These are phyloP conservation scores for Lasaia peninsularis DNA, from an alignment of 1,140 invertebrate genomes.

Conservation along the genomic window DNA sequence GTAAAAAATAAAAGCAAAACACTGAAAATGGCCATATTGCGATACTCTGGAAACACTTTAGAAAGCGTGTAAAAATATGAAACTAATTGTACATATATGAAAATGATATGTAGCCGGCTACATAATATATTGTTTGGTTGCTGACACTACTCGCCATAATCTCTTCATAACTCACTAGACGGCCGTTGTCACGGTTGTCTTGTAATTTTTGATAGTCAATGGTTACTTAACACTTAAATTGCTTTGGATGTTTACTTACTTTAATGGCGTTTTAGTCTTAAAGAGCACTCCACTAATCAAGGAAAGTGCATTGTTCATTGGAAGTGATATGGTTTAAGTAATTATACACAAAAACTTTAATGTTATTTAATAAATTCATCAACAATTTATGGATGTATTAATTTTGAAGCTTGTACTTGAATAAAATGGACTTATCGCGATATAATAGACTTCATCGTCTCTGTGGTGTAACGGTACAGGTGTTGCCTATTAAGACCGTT, in stretches of 20 bases:
- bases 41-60: too few species aligned
- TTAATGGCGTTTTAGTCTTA: slow-evolving; percentile 61
- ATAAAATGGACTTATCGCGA: too few species aligned
- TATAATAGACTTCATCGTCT: too few species aligned
- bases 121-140: slow-evolving; percentile 23
- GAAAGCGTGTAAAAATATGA: too few species aligned
- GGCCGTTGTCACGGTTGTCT: slow-evolving; percentile 64
- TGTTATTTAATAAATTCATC: slow-evolving; percentile 16
- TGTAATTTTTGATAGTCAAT: slow-evolving; percentile 74
- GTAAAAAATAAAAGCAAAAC: too few species aligned
- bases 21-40: too few species aligned
- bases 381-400: neutral
- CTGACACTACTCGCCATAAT: slow-evolving; percentile 63
- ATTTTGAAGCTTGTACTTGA: too few species aligned
- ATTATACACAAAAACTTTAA: slow-evolving; percentile 36
- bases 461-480: too few species aligned
- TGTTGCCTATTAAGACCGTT: too few species aligned
- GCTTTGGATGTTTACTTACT: slow-evolving; percentile 73
- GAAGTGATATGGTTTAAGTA: slow-evolving; percentile 68
- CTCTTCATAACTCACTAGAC: slow-evolving; percentile 71
- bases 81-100: too few species aligned
- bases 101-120: too few species aligned
- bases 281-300: slow-evolving; percentile 73
- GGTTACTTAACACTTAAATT: slow-evolving; percentile 74
- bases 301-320: slow-evolving; percentile 64